These are phyloP conservation scores for Dipodomys ordii DNA, from an alignment of 2,113 vertebrate species.

Conservation along the genomic window DNA sequence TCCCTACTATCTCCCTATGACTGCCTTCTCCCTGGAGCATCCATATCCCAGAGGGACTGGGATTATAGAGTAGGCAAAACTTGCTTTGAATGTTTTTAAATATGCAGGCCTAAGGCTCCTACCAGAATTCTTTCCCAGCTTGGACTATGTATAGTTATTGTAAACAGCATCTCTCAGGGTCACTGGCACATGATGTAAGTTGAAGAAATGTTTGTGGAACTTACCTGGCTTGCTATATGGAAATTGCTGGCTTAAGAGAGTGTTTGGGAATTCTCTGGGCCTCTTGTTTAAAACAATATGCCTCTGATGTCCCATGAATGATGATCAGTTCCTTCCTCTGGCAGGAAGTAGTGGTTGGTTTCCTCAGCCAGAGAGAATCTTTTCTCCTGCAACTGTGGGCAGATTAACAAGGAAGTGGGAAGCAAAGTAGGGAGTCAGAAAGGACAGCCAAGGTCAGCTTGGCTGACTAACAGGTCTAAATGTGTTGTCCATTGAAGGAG, in stretches of 20 bases:
- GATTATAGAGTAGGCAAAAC: not conserved
- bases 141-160: not conserved
- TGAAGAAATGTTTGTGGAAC: not conserved
- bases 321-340: constrained; percentile 67
- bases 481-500: not conserved
- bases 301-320: constrained; percentile 40
- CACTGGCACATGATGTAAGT: not conserved
- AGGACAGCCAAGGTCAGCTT: constrained; percentile 37
- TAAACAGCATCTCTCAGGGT: not conserved
- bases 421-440: not conserved
- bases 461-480: not conserved
- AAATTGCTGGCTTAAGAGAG: not conserved
- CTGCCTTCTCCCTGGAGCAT: not conserved
- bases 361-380: constrained; percentile 35
- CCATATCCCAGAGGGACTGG: not conserved
- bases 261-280: constrained; percentile 54
- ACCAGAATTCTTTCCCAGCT: not conserved
- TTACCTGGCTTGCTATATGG: not conserved
- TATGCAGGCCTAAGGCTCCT: not conserved
- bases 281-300: constrained; percentile 22
- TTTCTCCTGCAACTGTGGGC: not conserved
- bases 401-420: not conserved
- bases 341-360: constrained; percentile 52
- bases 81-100: not conserved
- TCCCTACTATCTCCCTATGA: fast-evolving